Evolutionary conservation across 2,888 invertebrate genomes (phyloP), one percentile per base, ranked within the genome.

Genomic region (Tipula lateralis): DNA sequence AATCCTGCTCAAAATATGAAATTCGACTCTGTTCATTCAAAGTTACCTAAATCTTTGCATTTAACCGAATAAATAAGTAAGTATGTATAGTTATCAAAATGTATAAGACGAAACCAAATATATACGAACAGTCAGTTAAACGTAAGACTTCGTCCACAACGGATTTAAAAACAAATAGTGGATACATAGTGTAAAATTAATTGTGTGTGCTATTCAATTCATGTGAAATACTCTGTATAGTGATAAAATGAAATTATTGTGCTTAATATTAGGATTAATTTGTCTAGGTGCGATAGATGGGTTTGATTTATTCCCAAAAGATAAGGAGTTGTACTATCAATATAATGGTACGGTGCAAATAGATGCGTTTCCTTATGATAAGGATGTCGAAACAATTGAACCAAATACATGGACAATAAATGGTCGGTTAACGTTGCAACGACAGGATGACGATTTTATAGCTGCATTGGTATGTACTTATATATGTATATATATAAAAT

Each of bases 341-440:
- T 82, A 82, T 13, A 82, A 29, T 30, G 32, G 82, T 29, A 82
- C n/a, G 6, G 82, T 82, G 29, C 30, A 82, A 82, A 32, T 82
- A 1, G 82, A 32, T 30, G 29, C 82, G 30, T 82, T 82, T 29
- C 82, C 29, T 29, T 82, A 82, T 29, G 30, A 82, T 30, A 29
- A 32, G 16, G 30, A 82, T 30, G 32, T 29, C 30, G 82, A 82
- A 82, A 32, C 30, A 1, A 30, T 32, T 29, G 82, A 82, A 32
- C 82, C 82, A 29, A 82, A 82, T 30, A 82, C 34, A 29, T 85
- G 85, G 85, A 81, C 81, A 66, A 84, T 84, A 66, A 84, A 84
- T 7, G 85, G 85, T 1, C 80, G 84, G 44, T 82, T 85, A 6
- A 85, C 84, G 83, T 36, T 85, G 13, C 85, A 85, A 83, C 81